phyloP scores from a whole-genome alignment of 2,797 vertebrate species.

The Sebastes ruberrimus region DNA sequence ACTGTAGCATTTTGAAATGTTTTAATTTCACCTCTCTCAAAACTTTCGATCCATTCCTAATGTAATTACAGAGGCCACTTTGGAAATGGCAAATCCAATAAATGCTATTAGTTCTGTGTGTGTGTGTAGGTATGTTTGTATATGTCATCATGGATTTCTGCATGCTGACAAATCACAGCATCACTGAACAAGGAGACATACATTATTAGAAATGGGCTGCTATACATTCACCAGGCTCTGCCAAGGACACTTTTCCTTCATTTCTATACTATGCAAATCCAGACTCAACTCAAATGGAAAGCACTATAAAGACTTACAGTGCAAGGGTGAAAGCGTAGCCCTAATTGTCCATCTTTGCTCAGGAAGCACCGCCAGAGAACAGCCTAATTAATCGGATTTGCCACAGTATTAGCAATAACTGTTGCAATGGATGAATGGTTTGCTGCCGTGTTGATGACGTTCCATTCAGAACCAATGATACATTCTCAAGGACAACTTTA shows the following conservation, averaged over 20 bases:
- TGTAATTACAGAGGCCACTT: not conserved
- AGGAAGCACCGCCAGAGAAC: conserved; percentile 22
- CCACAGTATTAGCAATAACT: conserved; percentile 45
- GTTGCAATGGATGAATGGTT: conserved; percentile 42
- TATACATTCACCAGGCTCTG: not conserved
- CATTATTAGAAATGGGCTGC: not conserved
- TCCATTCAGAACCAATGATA: conserved; percentile 50
- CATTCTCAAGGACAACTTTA: conserved; percentile 55
- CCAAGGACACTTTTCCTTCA: not conserved
- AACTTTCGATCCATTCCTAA: not conserved
- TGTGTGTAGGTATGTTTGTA: not conserved
- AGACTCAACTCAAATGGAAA: conserved; percentile 5
- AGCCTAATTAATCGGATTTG: conserved; percentile 60
- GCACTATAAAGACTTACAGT: not conserved
- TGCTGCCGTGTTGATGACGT: conserved; percentile 30
- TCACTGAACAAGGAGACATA: not conserved
- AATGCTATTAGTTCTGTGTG: not conserved
- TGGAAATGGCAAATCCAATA: not conserved
- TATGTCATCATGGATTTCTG: not conserved
- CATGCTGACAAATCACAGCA: not conserved
- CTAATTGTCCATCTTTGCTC: conserved; percentile 39
- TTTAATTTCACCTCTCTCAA: conserved; percentile 5
- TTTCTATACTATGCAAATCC: not conserved
- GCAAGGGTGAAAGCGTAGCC: conserved; percentile 3
- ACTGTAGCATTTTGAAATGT: conserved; percentile 6